Percentiles rank a stretch among this genome's conserved stretches.
These are phyloP conservation scores for Dolichoris vasculosae DNA, from an alignment of 1,140 invertebrate species.

Conservation along the genomic window DNA sequence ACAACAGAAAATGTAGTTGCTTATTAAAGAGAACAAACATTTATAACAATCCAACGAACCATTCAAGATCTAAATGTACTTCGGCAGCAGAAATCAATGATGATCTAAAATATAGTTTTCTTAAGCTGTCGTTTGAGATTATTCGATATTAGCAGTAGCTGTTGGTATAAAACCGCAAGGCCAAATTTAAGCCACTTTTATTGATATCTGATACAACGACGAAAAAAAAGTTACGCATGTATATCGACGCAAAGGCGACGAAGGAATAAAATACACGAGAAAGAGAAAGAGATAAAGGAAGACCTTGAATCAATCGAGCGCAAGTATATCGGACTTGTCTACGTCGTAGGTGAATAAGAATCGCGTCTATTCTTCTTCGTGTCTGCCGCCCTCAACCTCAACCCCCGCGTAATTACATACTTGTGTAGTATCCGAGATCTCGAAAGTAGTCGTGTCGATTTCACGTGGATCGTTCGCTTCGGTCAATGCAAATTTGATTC, in stretches of 20 bases:
- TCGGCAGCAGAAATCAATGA: no score
- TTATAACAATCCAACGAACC: no score
- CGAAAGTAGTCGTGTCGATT: no score
- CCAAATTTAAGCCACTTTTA: no score
- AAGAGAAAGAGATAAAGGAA: not conserved
- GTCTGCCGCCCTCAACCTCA: not conserved
- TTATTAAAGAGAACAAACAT: no score
- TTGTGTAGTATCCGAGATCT: not conserved
- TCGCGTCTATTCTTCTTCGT: not conserved
- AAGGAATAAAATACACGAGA: not conserved
- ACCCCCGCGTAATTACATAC: slow-evolving; percentile 6
- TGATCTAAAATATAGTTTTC: no score
- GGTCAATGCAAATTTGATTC: not conserved
- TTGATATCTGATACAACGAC: no score
- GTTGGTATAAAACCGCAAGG: no score
- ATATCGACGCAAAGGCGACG: not conserved
- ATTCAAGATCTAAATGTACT: no score
- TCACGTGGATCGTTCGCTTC: not conserved
- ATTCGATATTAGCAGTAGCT: no score
- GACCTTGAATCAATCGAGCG: slow-evolving; percentile 29
- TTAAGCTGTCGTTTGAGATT: no score
- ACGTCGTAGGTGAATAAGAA: not conserved
- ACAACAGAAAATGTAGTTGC: no score
- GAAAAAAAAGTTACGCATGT: not conserved
- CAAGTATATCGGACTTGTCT: not conserved